Percentiles rank a stretch among this genome's conserved stretches.
phyloP scores from a whole-genome alignment of 2,797 vertebrate species.

The Scleropages formosus region DNA sequence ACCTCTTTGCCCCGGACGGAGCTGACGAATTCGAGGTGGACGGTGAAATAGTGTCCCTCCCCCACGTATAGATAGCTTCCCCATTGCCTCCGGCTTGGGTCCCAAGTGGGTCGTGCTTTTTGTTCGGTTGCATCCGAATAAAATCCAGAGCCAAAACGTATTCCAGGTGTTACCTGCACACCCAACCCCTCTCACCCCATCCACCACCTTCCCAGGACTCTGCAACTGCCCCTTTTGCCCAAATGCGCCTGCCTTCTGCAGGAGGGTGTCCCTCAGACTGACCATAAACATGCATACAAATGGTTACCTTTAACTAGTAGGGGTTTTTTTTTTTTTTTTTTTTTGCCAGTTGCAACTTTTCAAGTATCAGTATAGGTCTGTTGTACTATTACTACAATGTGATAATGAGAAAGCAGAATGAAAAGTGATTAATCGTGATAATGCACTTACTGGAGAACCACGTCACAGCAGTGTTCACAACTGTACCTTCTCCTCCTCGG shows the following conservation, averaged over 20 bases:
- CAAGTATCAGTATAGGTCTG: slow-evolving; percentile 54
- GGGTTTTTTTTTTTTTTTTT: slow-evolving; percentile 34
- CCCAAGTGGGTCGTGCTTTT: too few species aligned
- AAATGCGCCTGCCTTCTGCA: background rate
- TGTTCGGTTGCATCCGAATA: background rate
- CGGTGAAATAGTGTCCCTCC: slow-evolving; percentile 87
- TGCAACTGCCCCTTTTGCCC: too few species aligned
- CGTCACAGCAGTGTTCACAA: slow-evolving; percentile 52
- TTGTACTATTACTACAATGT: slow-evolving; percentile 71
- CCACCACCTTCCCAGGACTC: too few species aligned
- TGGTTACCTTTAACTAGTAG: slow-evolving; percentile 40
- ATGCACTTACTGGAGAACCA: slow-evolving; percentile 65
- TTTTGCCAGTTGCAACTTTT: slow-evolving; percentile 51
- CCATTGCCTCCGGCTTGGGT: slow-evolving; percentile 15
- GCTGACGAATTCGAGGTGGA: slow-evolving; percentile 91
- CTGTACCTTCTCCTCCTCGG: slow-evolving; percentile 46
- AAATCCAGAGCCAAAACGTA: background rate
- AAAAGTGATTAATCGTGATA: slow-evolving; percentile 46
- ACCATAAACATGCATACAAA: slow-evolving; percentile 36
- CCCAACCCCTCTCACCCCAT: background rate
- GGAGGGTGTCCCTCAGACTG: slow-evolving; percentile 36
- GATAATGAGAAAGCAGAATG: slow-evolving; percentile 58
- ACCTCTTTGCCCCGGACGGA: slow-evolving; percentile 89
- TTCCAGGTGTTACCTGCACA: background rate
- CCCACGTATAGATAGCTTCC: slow-evolving; percentile 84